These are phyloP conservation scores for Rambutsinella grinnellia DNA, from an alignment of 2,888 invertebrate species.

Conservation along the genomic window DNA sequence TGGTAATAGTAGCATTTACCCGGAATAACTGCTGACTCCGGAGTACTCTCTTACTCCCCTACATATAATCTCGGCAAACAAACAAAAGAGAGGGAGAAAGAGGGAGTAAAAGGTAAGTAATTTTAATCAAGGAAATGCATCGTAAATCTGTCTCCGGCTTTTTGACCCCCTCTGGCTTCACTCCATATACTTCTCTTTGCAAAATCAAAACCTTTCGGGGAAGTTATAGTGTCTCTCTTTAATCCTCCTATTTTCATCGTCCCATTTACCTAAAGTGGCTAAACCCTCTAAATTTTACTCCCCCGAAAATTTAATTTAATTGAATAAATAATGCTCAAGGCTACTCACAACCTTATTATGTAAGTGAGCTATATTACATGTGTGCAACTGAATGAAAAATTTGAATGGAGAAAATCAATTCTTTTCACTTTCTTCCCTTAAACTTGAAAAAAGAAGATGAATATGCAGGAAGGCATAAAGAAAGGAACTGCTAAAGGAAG, in stretches of 20 bases:
- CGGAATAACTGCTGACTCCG: slow-evolving; percentile 12
- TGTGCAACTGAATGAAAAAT: no score
- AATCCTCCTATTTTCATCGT: background rate
- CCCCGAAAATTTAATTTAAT: background rate
- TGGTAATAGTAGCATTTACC: slow-evolving; percentile 50
- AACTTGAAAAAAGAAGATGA: slow-evolving; percentile 25
- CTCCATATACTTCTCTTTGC: background rate
- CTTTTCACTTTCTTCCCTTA: slow-evolving; percentile 11
- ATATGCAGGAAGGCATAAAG: slow-evolving; percentile 14
- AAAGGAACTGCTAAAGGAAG: slow-evolving; percentile 21
- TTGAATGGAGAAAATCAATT: slow-evolving; percentile 25
- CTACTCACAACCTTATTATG: no score
- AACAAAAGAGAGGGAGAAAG: slow-evolving; percentile 11
- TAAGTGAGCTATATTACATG: no score
- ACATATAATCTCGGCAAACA: background rate
- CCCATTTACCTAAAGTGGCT: background rate
- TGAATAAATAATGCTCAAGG: background rate
- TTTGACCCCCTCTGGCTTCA: slow-evolving; percentile 43
- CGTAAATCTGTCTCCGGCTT: slow-evolving; percentile 62
- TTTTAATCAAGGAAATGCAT: slow-evolving; percentile 67
- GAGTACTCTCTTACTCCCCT: slow-evolving; percentile 11
- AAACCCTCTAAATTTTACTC: background rate
- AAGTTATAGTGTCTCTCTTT: background rate
- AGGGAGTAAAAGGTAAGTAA: slow-evolving; percentile 47
- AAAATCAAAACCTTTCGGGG: background rate